Evolutionary conservation across 2,113 vertebrate species (phyloP).

Genomic region (Myrmecophaga tridactyla): DNA sequence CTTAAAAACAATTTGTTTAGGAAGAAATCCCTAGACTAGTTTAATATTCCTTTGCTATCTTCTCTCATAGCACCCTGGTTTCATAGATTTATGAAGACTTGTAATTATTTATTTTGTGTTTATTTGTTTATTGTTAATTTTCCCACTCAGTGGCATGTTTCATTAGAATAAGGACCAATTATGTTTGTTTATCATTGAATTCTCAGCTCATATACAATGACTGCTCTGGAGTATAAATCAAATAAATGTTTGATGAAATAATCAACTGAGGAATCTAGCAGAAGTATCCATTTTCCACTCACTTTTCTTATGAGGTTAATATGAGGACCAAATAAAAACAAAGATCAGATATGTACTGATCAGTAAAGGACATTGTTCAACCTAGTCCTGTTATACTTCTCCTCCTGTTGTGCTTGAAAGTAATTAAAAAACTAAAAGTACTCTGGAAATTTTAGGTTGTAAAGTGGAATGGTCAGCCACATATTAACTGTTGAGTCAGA

Average conservation of each 20-base stretch:
- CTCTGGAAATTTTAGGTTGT: not conserved
- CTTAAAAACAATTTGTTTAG: not conserved
- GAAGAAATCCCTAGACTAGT: not conserved
- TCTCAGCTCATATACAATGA: not conserved
- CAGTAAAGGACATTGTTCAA: too few species aligned
- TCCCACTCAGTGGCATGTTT: not conserved
- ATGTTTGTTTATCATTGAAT: not conserved
- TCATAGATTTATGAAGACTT: not conserved
- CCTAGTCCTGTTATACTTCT: not conserved
- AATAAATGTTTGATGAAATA: constrained; percentile 10
- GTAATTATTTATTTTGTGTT: not conserved
- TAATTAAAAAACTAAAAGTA: not conserved
- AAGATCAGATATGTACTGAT: not conserved
- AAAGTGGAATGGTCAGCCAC: not conserved
- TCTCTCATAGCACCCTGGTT: not conserved
- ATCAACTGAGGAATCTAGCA: not conserved
- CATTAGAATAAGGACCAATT: not conserved
- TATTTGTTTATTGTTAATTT: not conserved
- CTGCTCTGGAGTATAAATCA: not conserved
- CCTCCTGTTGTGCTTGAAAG: not conserved
- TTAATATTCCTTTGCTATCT: not conserved
- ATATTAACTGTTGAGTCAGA: not conserved
- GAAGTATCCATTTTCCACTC: not conserved
- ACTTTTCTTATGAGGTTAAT: not conserved
- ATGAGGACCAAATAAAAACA: not conserved